phyloP scores from a whole-genome alignment of 2,113 vertebrate genomes.

The Silurus meridionalis region DNA sequence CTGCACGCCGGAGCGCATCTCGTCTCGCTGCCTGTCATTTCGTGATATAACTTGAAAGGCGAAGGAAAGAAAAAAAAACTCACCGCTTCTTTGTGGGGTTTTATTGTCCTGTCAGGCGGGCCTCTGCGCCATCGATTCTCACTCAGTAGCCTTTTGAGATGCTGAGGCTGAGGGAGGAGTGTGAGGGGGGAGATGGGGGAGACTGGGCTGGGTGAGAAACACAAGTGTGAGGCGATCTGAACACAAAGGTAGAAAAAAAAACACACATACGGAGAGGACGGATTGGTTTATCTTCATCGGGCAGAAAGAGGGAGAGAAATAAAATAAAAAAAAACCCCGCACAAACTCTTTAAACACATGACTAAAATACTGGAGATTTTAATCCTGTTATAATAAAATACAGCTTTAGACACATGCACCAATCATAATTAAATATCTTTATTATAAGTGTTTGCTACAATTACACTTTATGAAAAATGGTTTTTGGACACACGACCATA shows the following conservation, averaged over 20 bases:
- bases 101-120: conserved; percentile 82
- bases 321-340: background rate
- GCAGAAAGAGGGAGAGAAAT: too few species aligned
- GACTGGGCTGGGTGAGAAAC: conserved; percentile 70
- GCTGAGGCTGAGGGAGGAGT: conserved; percentile 73
- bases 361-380: conserved; percentile 4
- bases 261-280: background rate
- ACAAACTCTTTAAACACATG: conserved; percentile 16
- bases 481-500: too few species aligned
- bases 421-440: too few species aligned
- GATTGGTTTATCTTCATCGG: conserved; percentile 31
- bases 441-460: too few species aligned
- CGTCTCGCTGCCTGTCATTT: conserved; percentile 57
- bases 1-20: conserved; percentile 49
- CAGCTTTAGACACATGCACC: background rate
- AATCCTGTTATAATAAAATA: background rate
- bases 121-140: conserved; percentile 82
- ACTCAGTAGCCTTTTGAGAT: conserved; percentile 79
- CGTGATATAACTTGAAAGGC: conserved; percentile 59
- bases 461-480: too few species aligned
- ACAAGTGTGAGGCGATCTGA: conserved; percentile 70
- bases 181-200: conserved; percentile 50
- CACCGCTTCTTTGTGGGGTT: conserved; percentile 78
- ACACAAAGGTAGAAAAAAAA: conserved; percentile 74
- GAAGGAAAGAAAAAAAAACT: conserved; percentile 66